Evolutionary conservation across 1,140 invertebrate genomes (phyloP), one percentile per base, ranked within the genome.

Genomic region (Cydia fagiglandana): DNA sequence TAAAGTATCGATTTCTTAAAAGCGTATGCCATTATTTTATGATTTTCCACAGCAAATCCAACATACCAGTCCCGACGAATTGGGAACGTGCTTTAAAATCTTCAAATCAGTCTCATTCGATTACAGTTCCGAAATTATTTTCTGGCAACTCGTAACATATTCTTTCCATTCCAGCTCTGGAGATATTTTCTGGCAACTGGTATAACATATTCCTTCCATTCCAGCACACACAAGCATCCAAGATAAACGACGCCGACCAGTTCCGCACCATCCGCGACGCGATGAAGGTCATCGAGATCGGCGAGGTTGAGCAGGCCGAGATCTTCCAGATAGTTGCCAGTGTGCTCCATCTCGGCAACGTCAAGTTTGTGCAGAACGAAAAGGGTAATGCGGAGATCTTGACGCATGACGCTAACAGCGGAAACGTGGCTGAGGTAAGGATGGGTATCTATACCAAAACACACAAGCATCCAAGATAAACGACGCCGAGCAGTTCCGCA

Each of bases 311-410:
- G 80, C 96, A 97, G 88, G 92, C 93, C 12, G 96, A 97, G 80
- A 96, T 98, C 77, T 96, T 97, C 84, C 91, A 93, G 13, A 96
- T 97, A 76, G 94, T 97, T 20, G 96, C 96, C 9, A 96, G 96
- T 56, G 95, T 98, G 17, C 93, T 98, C 64, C 96, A 97, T 83
- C 93, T 98, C 78, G 97, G 97, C 41, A 97, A 97, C 82, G 92
- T 97, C 4, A 94, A 94, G 61, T 97, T 97, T 83, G 88, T 88
- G 9, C 93, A 93, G 30, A 96, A 96, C 81, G 94, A 95, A 4
- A 95, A 96, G 53, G 95, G 95, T 9, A 91, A 93, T 75, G 95
- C 95, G 3, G 93, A 95, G 81, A 95, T 97, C 7, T 84, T 94
- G 1, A 95, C 94, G 76, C 93, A 94, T 1, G 94, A 95, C 74